Percentiles rank a stretch among this genome's conserved stretches.
Conservation (phyloP, 2,113 vertebrate genomes). For the Zosterops hypoxanthus region DNA sequence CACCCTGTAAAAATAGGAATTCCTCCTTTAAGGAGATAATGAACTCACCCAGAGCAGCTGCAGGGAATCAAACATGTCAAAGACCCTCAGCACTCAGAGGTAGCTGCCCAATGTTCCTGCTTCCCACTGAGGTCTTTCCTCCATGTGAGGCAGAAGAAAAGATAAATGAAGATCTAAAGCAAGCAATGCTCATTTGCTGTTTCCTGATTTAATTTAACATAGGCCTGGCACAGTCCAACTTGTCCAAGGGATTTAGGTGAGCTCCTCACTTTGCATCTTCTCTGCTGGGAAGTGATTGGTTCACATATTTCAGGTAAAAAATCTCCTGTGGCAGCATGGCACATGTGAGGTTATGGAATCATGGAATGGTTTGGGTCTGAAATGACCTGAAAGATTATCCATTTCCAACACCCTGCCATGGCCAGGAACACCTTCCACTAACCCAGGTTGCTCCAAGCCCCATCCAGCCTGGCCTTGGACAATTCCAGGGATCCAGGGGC, state of each 20-base stretch:
- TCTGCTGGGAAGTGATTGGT: background rate
- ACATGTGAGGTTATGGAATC: background rate
- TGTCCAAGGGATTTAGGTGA: background rate
- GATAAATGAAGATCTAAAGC: background rate
- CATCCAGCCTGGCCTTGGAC: too few species aligned
- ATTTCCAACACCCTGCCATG: too few species aligned
- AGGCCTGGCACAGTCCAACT: background rate
- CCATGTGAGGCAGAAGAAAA: background rate
- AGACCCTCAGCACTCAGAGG: background rate
- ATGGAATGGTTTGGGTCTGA: too few species aligned
- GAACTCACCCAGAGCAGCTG: background rate
- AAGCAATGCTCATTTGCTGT: background rate
- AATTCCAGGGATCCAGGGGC: too few species aligned
- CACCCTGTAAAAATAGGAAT: background rate
- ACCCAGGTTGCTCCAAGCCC: too few species aligned
- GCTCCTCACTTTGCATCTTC: background rate
- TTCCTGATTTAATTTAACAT: background rate
- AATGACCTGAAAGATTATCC: too few species aligned
- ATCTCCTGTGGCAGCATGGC: background rate
- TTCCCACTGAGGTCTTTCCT: background rate
- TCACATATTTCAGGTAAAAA: background rate
- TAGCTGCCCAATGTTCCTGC: background rate
- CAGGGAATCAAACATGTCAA: background rate
- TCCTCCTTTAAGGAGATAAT: conserved; percentile 18
- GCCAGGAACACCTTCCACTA: too few species aligned